These are phyloP conservation scores for Nebria salina DNA, from an alignment of 2,888 invertebrate genomes.

Conservation along the genomic window DNA sequence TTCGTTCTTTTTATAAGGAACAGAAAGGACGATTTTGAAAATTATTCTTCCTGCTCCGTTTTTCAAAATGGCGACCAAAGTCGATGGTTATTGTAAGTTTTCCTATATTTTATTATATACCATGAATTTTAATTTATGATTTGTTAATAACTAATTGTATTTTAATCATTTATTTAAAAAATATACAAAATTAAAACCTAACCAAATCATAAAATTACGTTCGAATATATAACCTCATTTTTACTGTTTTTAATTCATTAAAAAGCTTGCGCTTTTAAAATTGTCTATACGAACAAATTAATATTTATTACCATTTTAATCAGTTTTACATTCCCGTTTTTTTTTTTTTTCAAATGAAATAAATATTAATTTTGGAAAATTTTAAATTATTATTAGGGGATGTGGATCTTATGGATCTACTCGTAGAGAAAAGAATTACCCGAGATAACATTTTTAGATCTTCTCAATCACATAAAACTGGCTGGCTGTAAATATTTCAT, in stretches of 20 bases:
- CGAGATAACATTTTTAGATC: slow-evolving; percentile 29
- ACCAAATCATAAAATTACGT: not conserved
- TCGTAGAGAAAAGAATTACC: slow-evolving; percentile 35
- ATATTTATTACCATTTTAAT: too few species aligned
- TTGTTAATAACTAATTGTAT: not conserved
- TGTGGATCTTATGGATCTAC: slow-evolving; percentile 19
- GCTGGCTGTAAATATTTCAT: slow-evolving; percentile 38
- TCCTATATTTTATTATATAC: not conserved
- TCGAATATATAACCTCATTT: not conserved
- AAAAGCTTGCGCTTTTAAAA: too few species aligned
- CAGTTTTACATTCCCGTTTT: too few species aligned
- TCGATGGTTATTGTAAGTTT: slow-evolving; percentile 28
- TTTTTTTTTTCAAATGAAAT: too few species aligned
- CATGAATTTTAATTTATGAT: not conserved
- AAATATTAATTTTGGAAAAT: not conserved
- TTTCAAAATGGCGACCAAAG: slow-evolving; percentile 26
- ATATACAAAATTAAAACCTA: not conserved
- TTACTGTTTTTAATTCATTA: not conserved
- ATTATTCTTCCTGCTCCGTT: not conserved
- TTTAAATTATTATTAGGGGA: slow-evolving; percentile 24
- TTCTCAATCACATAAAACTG: slow-evolving; percentile 28
- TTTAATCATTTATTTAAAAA: not conserved
- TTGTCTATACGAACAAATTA: too few species aligned
- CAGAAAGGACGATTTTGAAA: not conserved
- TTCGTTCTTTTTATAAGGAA: not conserved